phyloP scores from a whole-genome alignment of 2,888 invertebrate species.

The Disparrhopalites patrizii region DNA sequence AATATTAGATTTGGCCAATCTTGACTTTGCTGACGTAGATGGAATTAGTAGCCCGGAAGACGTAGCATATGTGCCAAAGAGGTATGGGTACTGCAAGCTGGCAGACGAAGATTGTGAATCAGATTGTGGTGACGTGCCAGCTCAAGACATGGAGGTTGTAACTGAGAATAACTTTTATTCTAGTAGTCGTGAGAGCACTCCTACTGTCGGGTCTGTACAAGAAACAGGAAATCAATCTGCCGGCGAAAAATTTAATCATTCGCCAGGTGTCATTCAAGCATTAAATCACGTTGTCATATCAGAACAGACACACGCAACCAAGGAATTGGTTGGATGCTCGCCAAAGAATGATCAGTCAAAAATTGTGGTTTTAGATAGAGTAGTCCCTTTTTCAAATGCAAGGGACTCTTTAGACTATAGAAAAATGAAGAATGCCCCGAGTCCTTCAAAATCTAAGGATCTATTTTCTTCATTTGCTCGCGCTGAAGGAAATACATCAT shows the following conservation, averaged over 20 bases:
- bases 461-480: constrained; percentile 35
- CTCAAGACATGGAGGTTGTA: not conserved
- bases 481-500: no score
- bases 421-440: constrained; percentile 39
- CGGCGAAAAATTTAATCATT: no score
- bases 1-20: constrained; percentile 64
- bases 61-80: constrained; percentile 26
- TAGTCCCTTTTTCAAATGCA: constrained; percentile 66
- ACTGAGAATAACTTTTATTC: not conserved
- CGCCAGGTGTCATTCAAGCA: constrained; percentile 9
- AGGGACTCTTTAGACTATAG: constrained; percentile 62
- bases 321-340: constrained; percentile 5
- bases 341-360: not conserved
- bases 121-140: constrained; percentile 11
- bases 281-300: constrained; percentile 12
- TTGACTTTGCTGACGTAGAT: constrained; percentile 82
- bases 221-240: not conserved
- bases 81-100: constrained; percentile 40
- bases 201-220: constrained; percentile 33
- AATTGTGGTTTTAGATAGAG: constrained; percentile 55
- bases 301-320: not conserved
- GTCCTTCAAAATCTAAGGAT: constrained; percentile 41
- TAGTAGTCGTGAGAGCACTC: constrained; percentile 33
- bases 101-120: constrained; percentile 49
- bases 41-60: constrained; percentile 51